Evolutionary conservation across 1,140 invertebrate species (phyloP), one percentile per base, ranked within the genome.

Genomic region (Solenopsis invicta): DNA sequence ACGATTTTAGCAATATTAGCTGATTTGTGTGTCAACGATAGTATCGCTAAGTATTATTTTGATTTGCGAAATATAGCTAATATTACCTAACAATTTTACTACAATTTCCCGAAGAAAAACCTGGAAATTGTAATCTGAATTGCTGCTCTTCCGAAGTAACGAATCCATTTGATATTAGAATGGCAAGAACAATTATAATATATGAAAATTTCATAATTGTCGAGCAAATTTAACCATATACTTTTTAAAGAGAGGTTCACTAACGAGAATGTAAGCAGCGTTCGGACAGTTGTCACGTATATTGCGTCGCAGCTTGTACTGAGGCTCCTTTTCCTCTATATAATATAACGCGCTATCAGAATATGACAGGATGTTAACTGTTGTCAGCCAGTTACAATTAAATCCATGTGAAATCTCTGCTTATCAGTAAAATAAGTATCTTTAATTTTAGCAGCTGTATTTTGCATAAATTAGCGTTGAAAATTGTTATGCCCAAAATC

Each of bases 361-460:
- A 62, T 75, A 2, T 4, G 9, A 61, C 80, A 84, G 80, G 80
- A 84, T 74, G 67, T 61, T 48, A 59, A 41, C 67, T 82, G 67
- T 48, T 24, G 52, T 72, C 52, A 74, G 6, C 4, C 24, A 82
- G 67, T 10, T 48, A 74, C 21, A 82, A 34, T 82, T 59, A 74
- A 74, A 82, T 45, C 18, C 10, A 29, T 34, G 18, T 50, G n/a
- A 34, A 66, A 72, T 13, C 16, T 56, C 24, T 66, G n/a, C 6
- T 45, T 59, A 52, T 37, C 69, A 61, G 41, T 6, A 50, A 21
- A 29, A 61, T 59, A n/a, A 59, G 18, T 48, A 34, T 34, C 12
- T 41, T 66, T n/a, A 81, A 81, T 10, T 69, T 48, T 13, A 56
- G 0, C 50, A 72, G 13, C 2, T 81, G 4, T 45, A 71, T 16